These are phyloP conservation scores for Podargus strigoides DNA, from an alignment of 2,797 vertebrate genomes.

Conservation along the genomic window DNA sequence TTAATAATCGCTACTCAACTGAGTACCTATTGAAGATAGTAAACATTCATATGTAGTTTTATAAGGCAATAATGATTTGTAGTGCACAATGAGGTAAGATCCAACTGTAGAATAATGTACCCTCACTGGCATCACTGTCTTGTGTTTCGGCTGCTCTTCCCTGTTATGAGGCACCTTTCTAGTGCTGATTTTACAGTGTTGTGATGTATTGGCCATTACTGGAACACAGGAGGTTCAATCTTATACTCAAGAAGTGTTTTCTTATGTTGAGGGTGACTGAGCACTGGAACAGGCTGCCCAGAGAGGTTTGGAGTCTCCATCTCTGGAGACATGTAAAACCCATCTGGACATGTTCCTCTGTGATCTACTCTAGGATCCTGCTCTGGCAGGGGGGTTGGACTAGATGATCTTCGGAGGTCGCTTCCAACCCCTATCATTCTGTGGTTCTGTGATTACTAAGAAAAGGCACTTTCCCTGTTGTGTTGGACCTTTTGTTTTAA, in stretches of 20 bases:
- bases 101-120: neutral
- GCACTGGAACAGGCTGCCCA: too few relatives aligned
- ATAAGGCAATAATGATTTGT: neutral
- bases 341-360: too few relatives aligned
- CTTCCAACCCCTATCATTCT: too few relatives aligned
- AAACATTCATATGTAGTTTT: neutral
- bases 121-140: neutral
- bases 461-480: neutral
- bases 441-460: too few relatives aligned
- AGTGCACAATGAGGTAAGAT: neutral
- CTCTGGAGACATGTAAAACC: too few relatives aligned
- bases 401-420: too few relatives aligned
- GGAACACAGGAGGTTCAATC: too few relatives aligned
- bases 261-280: too few relatives aligned
- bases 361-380: too few relatives aligned
- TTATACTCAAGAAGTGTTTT: too few relatives aligned
- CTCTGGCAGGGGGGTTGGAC: too few relatives aligned
- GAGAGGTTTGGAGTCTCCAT: too few relatives aligned
- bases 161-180: neutral
- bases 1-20: neutral
- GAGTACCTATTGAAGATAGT: neutral
- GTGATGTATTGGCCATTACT: neutral
- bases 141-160: neutral
- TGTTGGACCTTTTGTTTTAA: neutral
- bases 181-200: neutral